These are phyloP conservation scores for Blennius ocellaris DNA, from an alignment of 2,113 vertebrate genomes.

Conservation along the genomic window DNA sequence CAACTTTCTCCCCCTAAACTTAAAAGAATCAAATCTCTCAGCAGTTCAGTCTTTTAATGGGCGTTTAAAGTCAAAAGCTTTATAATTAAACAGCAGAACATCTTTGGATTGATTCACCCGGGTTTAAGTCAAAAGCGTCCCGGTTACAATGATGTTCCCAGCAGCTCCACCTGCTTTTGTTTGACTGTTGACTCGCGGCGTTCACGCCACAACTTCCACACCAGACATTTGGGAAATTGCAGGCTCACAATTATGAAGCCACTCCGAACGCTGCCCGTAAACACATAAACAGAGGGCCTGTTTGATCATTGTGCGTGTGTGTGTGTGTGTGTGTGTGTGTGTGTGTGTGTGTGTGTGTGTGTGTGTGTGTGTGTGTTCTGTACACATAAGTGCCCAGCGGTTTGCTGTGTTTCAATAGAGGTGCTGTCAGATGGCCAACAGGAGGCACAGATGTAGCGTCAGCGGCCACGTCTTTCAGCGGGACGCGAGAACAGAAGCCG, in stretches of 20 bases:
- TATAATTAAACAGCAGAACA: too few relatives aligned
- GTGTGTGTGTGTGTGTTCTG: slow-evolving; percentile 56
- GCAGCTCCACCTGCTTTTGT: slow-evolving; percentile 55
- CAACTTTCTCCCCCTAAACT: too few relatives aligned
- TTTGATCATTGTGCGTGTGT: slow-evolving; percentile 53
- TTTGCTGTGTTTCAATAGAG: slow-evolving; percentile 73
- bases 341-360: slow-evolving; percentile 24
- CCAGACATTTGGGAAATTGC: slow-evolving; percentile 33
- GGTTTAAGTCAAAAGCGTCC: slow-evolving; percentile 7
- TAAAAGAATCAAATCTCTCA: too few relatives aligned
- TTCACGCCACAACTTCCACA: slow-evolving; percentile 24
- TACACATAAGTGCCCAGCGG: slow-evolving; percentile 72
- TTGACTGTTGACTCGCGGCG: slow-evolving; percentile 28
- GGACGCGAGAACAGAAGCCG: slow-evolving; percentile 19
- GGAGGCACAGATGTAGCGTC: slow-evolving; percentile 65
- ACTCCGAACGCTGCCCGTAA: slow-evolving; percentile 59
- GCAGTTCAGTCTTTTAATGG: too few relatives aligned
- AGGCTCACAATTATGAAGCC: slow-evolving; percentile 38
- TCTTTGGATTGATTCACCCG: too few relatives aligned
- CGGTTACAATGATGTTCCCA: background rate
- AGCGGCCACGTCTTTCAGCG: slow-evolving; percentile 64
- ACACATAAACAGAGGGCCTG: slow-evolving; percentile 58
- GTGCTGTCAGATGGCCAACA: slow-evolving; percentile 80
- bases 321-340: slow-evolving; percentile 39
- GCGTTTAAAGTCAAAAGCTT: too few relatives aligned